Percentiles rank a stretch among this genome's conserved stretches.
Conservation (phyloP, 2,888 invertebrate genomes). For the Halictus quadricinctus region DNA sequence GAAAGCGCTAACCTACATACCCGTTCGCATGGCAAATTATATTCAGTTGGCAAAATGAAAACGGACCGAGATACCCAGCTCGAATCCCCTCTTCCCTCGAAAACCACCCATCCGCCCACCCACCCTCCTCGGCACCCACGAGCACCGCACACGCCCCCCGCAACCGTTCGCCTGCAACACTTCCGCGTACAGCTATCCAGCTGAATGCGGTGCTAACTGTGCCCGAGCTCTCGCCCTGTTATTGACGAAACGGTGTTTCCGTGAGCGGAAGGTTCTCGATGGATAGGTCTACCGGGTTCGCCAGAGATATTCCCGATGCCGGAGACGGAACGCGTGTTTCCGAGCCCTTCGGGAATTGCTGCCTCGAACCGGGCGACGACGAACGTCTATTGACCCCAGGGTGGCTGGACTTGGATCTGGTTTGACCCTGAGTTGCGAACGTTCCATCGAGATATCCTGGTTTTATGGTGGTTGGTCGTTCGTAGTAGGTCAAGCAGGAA, state of each 20-base stretch:
- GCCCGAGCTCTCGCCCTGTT: background rate
- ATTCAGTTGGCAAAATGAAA: constrained; percentile 76
- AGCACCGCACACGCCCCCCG: constrained; percentile 26
- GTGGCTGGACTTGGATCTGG: background rate
- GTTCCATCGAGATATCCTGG: background rate
- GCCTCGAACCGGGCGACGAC: background rate
- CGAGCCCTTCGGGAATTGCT: constrained; percentile 3
- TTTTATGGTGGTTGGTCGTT: background rate
- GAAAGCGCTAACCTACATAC: constrained; percentile 73
- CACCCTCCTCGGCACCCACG: background rate
- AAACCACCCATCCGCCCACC: background rate
- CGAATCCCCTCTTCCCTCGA: background rate
- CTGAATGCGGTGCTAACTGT: constrained; percentile 27
- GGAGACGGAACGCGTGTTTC: constrained; percentile 3
- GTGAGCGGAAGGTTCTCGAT: constrained; percentile 4
- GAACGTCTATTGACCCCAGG: background rate
- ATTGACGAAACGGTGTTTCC: constrained; percentile 28
- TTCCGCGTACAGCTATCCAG: constrained; percentile 21
- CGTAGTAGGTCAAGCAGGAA: too few species aligned
- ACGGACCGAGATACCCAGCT: constrained; percentile 65
- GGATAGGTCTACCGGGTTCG: background rate
- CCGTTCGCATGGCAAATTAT: constrained; percentile 75
- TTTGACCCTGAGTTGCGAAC: background rate
- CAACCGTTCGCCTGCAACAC: constrained; percentile 20
- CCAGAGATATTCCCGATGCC: background rate